These are phyloP conservation scores for Simalia tracyae DNA, from an alignment of 2,797 vertebrate genomes.

Conservation along the genomic window DNA sequence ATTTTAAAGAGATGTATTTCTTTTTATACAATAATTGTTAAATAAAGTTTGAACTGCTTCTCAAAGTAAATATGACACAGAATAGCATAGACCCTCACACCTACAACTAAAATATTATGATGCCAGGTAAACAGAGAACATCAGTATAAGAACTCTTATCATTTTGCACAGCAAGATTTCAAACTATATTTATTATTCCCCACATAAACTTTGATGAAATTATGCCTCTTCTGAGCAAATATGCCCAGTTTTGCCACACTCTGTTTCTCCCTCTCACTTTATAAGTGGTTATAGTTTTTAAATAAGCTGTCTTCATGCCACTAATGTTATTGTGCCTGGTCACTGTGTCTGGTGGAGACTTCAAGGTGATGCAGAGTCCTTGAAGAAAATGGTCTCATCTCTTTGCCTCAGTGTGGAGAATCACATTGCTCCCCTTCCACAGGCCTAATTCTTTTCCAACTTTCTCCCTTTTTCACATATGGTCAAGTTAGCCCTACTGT, in stretches of 20 bases:
- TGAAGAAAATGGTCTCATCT: not conserved
- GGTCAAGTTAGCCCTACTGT: not conserved
- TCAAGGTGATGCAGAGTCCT: not conserved
- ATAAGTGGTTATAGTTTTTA: not conserved
- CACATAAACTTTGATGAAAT: not conserved
- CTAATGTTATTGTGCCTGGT: not conserved
- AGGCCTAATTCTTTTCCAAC: not conserved
- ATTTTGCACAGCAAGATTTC: no score
- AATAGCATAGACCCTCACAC: no score
- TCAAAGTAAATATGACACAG: no score
- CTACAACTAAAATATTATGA: no score
- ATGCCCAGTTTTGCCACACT: not conserved
- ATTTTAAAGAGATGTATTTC: no score
- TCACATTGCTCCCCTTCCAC: not conserved
- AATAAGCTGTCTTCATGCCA: not conserved
- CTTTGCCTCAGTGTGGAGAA: not conserved
- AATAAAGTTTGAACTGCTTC: no score
- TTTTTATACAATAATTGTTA: no score
- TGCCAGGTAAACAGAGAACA: no score
- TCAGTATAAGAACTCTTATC: no score
- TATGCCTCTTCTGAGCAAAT: not conserved
- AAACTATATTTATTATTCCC: not conserved
- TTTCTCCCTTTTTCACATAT: not conserved
- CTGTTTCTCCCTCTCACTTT: not conserved
- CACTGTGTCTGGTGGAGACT: not conserved